Evolutionary conservation across 2,113 vertebrate genomes (phyloP).

Genomic region (Scomber scombrus): DNA sequence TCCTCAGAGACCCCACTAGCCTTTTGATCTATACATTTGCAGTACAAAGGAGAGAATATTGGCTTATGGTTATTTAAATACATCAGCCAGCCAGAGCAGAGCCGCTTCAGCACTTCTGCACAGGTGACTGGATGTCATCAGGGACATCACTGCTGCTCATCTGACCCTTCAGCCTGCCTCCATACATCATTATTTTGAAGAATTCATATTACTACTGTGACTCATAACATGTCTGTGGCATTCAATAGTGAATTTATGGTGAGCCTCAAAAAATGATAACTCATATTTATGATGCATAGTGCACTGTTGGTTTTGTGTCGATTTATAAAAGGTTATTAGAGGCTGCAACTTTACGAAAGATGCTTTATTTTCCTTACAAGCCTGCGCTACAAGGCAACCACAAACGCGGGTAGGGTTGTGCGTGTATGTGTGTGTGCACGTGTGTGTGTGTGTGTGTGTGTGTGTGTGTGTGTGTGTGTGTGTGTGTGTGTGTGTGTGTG

Average conservation of each 20-base stretch:
- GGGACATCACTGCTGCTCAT: conserved; percentile 22
- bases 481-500: too few relatives aligned
- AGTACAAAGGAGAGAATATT: conserved; percentile 34
- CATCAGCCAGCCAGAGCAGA: conserved; percentile 19
- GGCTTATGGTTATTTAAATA: conserved; percentile 43
- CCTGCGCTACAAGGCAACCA: too few relatives aligned
- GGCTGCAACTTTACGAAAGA: too few relatives aligned
- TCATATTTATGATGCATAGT: not conserved
- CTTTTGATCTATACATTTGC: conserved; percentile 53
- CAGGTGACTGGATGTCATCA: conserved; percentile 29
- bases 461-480: too few relatives aligned
- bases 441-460: too few relatives aligned
- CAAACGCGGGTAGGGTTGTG: too few relatives aligned
- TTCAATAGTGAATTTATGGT: not conserved
- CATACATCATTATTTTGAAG: conserved; percentile 23
- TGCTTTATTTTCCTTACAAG: too few relatives aligned
- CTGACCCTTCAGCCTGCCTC: conserved; percentile 25
- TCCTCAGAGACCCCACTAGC: conserved; percentile 39
- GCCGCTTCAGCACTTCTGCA: conserved; percentile 37
- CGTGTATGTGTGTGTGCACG: too few relatives aligned
- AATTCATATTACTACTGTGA: not conserved
- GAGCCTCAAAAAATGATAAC: not conserved
- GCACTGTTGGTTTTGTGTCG: too few relatives aligned
- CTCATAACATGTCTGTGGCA: not conserved
- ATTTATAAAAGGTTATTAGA: too few relatives aligned